These are phyloP conservation scores for Myotis brandtii DNA, from an alignment of 2,113 vertebrate genomes.

Conservation along the genomic window DNA sequence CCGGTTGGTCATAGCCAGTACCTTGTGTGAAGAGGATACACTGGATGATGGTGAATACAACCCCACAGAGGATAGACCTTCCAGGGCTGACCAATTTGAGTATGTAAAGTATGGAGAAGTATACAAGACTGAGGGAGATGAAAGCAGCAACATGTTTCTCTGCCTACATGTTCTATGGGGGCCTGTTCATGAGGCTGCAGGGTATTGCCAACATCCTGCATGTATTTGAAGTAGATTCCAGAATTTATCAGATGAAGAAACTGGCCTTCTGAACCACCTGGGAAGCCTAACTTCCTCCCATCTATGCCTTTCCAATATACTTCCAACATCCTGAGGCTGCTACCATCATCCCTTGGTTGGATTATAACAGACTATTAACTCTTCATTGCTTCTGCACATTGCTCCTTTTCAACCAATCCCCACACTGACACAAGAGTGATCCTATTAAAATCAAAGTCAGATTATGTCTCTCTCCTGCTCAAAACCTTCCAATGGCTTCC, in stretches of 20 bases:
- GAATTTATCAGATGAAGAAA: conserved; percentile 99
- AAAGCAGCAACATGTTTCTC: conserved; percentile 97
- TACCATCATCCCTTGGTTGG: neutral
- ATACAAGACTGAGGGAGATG: conserved; percentile 97
- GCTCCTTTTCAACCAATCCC: neutral
- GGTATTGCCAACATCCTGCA: conserved; percentile 98
- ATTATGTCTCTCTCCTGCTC: neutral
- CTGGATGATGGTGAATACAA: conserved; percentile 89
- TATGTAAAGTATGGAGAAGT: conserved; percentile 99
- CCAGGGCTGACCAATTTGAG: conserved; percentile 98
- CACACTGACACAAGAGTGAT: neutral
- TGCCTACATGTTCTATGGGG: conserved; percentile 97
- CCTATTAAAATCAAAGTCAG: neutral
- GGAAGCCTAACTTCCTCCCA: neutral
- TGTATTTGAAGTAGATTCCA: conserved; percentile 97
- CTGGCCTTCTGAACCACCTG: conserved; percentile 92
- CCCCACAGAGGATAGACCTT: too few species aligned
- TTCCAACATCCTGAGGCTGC: neutral
- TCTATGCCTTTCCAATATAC: neutral
- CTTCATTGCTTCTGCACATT: neutral
- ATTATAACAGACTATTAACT: neutral
- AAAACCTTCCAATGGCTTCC: too few species aligned
- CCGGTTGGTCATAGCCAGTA: conserved; percentile 96
- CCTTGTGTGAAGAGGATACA: conserved; percentile 96
- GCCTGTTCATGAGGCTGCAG: conserved; percentile 97